Evolutionary conservation across 1,140 invertebrate species (phyloP).

Genomic region (Pectinophora gossypiella): DNA sequence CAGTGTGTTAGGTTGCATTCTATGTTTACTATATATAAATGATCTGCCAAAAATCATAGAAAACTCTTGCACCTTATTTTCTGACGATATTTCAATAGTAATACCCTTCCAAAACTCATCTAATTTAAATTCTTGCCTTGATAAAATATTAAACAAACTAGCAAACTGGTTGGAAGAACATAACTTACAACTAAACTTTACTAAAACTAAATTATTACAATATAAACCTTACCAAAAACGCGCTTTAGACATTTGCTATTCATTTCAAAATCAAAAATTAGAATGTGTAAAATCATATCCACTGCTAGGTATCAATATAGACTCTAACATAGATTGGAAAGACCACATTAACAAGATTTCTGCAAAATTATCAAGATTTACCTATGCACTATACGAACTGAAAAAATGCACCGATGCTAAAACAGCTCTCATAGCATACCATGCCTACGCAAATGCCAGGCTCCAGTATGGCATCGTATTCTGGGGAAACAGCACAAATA

Average conservation of each 20-base stretch:
- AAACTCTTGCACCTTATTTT: too few relatives aligned
- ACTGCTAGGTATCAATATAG: slow-evolving; percentile 3
- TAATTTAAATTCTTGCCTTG: too few relatives aligned
- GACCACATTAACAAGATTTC: background rate
- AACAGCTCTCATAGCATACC: slow-evolving; percentile 5
- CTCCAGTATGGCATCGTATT: slow-evolving; percentile 5
- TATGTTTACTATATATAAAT: too few relatives aligned
- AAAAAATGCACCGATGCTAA: background rate
- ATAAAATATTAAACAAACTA: too few relatives aligned
- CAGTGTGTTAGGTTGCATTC: too few relatives aligned
- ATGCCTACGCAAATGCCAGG: slow-evolving; percentile 3
- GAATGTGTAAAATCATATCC: background rate
- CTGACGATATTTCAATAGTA: too few relatives aligned
- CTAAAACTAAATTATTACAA: slow-evolving; percentile 7
- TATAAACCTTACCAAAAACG: slow-evolving; percentile 7
- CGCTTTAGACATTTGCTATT: slow-evolving; percentile 1
- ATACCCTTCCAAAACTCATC: too few relatives aligned
- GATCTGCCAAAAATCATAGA: too few relatives aligned
- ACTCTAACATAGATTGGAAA: slow-evolving; percentile 1
- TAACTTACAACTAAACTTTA: slow-evolving; percentile 6
- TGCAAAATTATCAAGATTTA: slow-evolving; percentile 3
- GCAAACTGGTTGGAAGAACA: background rate
- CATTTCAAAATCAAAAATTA: background rate
- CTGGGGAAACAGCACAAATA: slow-evolving; percentile 2
- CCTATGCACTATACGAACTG: background rate